Base-by-base conservation (phyloP, 2,888 invertebrate genomes). In the Scaptomyza cyrtandrae region DNA sequence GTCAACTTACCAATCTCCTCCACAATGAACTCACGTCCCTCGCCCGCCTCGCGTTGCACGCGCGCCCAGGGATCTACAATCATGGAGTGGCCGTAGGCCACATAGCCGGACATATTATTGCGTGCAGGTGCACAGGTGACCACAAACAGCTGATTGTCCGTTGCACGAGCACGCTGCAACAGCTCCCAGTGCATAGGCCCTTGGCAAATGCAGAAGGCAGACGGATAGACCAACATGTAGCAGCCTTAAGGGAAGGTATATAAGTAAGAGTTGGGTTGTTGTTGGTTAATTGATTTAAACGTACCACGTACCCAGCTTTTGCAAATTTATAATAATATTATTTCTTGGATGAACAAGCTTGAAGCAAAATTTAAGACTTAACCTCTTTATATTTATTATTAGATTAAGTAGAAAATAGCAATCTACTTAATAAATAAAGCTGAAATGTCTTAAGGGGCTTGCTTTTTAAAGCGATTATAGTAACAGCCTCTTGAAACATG, bases 131-230 rank as follows among this genome's bases (percentile, higher is more conserved):
- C 96, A 53, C 97, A 95, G 1, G 95, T 94, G 24, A 96, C 97
- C 41, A 98, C 96, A 93, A 95, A 99, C 48, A 97, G 92, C 93
- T 98, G 98, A 91, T 97, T 96, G 93, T 99, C 98, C 35, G 95
- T 93, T 37, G 99, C 98, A 52, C 98, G 93, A 0, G 95, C 94
- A 48, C 96, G 94, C 65, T 95, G 95, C 16, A 99, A 93, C 5
- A 98, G 91, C 89, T 98, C 96, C 98, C 98, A 99, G 92, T 99
- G 98, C 59, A 95, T 93, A 0, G 98, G 98, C 0, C 99, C 99
- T 72, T 91, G 91, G 37, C 89, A 87, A 33, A 85, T 82, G 67
- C 90, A 90, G 43, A 99, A 99, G 3, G 98, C 98, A 24, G 96
- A 98, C 0, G 99, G 98, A 93, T 98, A 99, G 44, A 99, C 93